Evolutionary conservation across 1,140 invertebrate genomes (phyloP).

Genomic region (Drosophila sulfurigaster): DNA sequence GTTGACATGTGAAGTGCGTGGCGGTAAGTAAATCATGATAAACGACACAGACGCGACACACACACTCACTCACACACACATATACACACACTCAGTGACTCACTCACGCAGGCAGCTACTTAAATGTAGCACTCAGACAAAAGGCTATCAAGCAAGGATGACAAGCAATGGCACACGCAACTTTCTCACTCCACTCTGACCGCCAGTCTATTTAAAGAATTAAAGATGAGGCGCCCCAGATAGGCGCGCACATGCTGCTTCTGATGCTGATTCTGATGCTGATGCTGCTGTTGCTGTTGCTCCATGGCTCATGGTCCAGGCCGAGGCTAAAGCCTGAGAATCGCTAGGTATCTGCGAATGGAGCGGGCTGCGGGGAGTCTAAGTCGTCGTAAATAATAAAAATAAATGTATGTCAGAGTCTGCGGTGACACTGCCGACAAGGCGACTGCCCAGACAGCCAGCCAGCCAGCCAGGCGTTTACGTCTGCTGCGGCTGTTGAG

Average conservation of each 20-base stretch:
- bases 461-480: constrained; percentile 10
- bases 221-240: constrained; percentile 73
- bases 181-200: constrained; percentile 51
- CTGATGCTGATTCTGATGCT: neutral
- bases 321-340: constrained; percentile 11
- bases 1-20: constrained; percentile 94
- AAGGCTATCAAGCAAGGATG: constrained; percentile 75
- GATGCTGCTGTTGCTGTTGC: neutral
- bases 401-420: constrained; percentile 83
- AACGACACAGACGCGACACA: constrained; percentile 70
- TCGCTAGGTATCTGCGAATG: constrained; percentile 9
- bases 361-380: constrained; percentile 28
- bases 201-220: constrained; percentile 81
- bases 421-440: constrained; percentile 67
- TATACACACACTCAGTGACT: constrained; percentile 34
- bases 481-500: constrained; percentile 29
- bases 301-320: constrained; percentile 19
- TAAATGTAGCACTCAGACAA: constrained; percentile 81
- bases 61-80: constrained; percentile 42
- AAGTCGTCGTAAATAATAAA: constrained; percentile 84
- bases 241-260: constrained; percentile 54
- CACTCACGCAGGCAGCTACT: constrained; percentile 60
- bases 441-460: constrained; percentile 40
- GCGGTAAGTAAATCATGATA: constrained; percentile 89
- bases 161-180: constrained; percentile 67